Base-by-base conservation (phyloP, 2,113 vertebrate species). In the Phalacrocorax brasilianus region DNA sequence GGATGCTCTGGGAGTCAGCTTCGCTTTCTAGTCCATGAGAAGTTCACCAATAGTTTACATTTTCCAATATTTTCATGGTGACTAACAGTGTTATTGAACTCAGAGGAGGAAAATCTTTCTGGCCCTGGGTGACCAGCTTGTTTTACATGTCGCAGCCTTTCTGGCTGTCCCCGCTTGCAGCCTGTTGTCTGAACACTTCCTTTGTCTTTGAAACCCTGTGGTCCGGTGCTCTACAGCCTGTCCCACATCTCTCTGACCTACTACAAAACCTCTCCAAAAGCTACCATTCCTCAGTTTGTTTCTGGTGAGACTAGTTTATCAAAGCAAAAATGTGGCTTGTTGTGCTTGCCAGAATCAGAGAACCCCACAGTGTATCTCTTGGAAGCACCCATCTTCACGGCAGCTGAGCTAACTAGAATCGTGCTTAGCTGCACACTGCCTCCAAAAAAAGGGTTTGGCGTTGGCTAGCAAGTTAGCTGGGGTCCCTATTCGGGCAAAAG, bases 41-140 rank as follows among this genome's bases (percentile, higher is more conserved):
- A 88, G 73, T 68, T 95, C 74, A 65, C 28, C 21, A 76, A 3
- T 3, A 75, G 83, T 93, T 95, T 94, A 96, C 18, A 82, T 93
- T 87, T 89, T 91, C 32, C 66, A 56, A 6, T 87, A 40, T 89
- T 96, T 92, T 91, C 38, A 50, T n/a, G 55, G 53, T 95, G 94
- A 92, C 70, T 94, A 91, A 94, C 66, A 89, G 35, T 81, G 86
- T 84, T 87, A 85, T 6, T 93, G 92, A 95, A 85, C 94, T 93
- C 86, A 4, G 7, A 61, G 62, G 22, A 92, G 44, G 32, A 16
- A 33, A 61, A 14, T 42, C 52, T 71, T 73, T 62, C 55, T 87
- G 83, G 59, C 65, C 20, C n/a, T 55, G 76, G 23, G 32, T 73
- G 53, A 91, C 45, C 49, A 59, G 75, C 77, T 85, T 68, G 42